Percentiles rank a stretch among this genome's conserved stretches.
Conservation (phyloP, 2,888 invertebrate genomes). For the Dione vanillae region DNA sequence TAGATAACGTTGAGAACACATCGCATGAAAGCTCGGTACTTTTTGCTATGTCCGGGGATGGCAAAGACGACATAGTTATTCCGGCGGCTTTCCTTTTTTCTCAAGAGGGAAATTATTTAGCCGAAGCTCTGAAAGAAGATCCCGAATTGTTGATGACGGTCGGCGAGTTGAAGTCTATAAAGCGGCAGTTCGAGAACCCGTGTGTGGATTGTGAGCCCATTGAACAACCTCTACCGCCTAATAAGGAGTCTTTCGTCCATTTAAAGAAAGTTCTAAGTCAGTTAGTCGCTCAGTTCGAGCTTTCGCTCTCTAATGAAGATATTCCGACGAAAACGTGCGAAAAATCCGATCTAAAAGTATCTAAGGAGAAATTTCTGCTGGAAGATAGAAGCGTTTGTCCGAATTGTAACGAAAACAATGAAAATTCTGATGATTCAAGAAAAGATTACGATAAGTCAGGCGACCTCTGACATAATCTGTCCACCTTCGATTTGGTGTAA, state of each 20-base stretch:
- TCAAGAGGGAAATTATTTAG: constrained; percentile 89
- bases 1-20: constrained; percentile 91
- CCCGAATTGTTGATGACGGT: constrained; percentile 83
- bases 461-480: constrained; percentile 37
- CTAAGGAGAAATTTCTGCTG: constrained; percentile 34
- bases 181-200: constrained; percentile 56
- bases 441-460: constrained; percentile 25
- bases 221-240: constrained; percentile 50
- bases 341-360: constrained; percentile 25
- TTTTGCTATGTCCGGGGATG: constrained; percentile 99
- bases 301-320: constrained; percentile 64
- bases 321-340: constrained; percentile 35
- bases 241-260: constrained; percentile 70
- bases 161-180: constrained; percentile 75
- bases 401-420: constrained; percentile 26
- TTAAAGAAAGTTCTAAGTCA: constrained; percentile 76
- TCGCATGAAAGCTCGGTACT: constrained; percentile 90
- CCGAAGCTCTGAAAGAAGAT: constrained; percentile 82
- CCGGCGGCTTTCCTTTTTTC: constrained; percentile 96
- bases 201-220: constrained; percentile 64
- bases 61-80: constrained; percentile 92
- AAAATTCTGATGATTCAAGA: background rate
- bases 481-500: constrained; percentile 24
- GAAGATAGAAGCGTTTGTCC: constrained; percentile 35
- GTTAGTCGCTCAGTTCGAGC: constrained; percentile 70